Evolutionary conservation across 2,888 invertebrate species (phyloP), one percentile per base, ranked within the genome.

Genomic region (Scaptomyza polygonia): DNA sequence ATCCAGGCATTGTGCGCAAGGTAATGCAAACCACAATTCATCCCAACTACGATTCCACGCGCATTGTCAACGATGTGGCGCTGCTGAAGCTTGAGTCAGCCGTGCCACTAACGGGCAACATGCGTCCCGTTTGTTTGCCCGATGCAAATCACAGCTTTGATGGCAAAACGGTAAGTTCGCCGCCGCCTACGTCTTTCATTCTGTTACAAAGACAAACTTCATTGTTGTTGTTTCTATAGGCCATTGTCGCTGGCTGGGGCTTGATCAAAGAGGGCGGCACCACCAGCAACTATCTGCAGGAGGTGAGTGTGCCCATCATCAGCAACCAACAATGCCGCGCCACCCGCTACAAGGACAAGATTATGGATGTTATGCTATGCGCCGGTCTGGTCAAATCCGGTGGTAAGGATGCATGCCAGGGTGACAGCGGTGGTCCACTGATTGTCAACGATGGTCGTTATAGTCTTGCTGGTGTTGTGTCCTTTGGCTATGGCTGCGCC

Each of bases 371-470:
- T n/a, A 91, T 91, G 91, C 61, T 91, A 34, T 91, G 91, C 64
- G 91, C 91, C 11, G 91, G 91, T 12, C 59, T 89, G 47, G 89
- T 91, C 5, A 74, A 88, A 32, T 65, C 79, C 3, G 91, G 91
- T 14, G 91, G 91, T 65, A 91, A 90, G 66, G 91, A 91, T 65
- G 91, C 91, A 59, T 91, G 91, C 65, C 91, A 91, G 73, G 91
- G 91, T 36, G 91, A 91, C 65, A 91, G 91, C 61, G 91, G 91
- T 47, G 91, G 91, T 27, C 91, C 91, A 5, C 58, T 91, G 63
- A 88, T 87, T 68, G 88, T 90, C 47, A 77, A 83, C 36, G 89
- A 90, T 51, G 88, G 87, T 14, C 86, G 89, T 43, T 89, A 65
- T 47, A 90, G 90, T 58, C 72, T 91, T 44, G 90, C 88, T 7